These are phyloP conservation scores for Ptychochromis oligacanthus DNA, from an alignment of 2,113 vertebrate genomes.

Conservation along the genomic window DNA sequence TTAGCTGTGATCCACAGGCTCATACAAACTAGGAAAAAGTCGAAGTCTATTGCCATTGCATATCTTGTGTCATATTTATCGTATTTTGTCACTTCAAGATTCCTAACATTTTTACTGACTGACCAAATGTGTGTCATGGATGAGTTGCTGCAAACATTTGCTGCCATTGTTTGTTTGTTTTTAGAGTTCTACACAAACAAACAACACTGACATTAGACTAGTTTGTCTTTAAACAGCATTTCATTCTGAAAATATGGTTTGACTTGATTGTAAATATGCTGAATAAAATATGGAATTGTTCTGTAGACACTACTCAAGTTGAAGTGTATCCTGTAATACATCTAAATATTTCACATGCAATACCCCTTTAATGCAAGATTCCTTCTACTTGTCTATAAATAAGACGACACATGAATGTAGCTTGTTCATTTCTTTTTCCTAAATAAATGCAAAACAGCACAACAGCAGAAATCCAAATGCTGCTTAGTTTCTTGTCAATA, in stretches of 20 bases:
- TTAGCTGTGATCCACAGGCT: not conserved
- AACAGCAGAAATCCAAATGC: not conserved
- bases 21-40: not conserved
- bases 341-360: not conserved
- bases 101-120: not conserved
- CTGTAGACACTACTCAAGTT: not conserved
- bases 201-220: not conserved
- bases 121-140: not conserved
- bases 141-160: not conserved
- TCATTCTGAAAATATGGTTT: not conserved
- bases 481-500: too few species aligned
- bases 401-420: not conserved
- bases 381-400: not conserved
- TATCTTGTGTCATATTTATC: conserved; percentile 1
- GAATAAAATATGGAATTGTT: not conserved
- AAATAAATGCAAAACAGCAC: not conserved
- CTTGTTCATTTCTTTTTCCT: not conserved
- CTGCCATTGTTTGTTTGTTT: not conserved
- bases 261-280: not conserved
- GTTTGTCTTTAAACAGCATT: not conserved
- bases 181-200: not conserved
- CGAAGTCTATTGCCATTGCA: not conserved
- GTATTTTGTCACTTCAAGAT: not conserved
- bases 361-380: not conserved
- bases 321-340: not conserved